Conservation (phyloP, 2,113 vertebrate genomes). For the Notothenia rossii region DNA sequence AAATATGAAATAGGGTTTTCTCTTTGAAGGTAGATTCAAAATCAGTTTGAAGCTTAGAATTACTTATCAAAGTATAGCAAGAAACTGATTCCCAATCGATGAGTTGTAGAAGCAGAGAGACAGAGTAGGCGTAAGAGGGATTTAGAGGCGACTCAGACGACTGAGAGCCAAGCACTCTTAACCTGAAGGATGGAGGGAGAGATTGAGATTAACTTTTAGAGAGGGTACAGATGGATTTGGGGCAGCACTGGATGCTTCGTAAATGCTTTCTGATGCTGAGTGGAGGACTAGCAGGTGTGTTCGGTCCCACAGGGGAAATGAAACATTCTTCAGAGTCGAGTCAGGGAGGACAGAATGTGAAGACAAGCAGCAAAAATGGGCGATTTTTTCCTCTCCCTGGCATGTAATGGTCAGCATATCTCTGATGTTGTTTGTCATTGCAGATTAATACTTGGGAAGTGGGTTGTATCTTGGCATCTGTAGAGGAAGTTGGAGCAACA, state of each 20-base stretch:
- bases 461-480: background rate
- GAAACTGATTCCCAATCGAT: background rate
- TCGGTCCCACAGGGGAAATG: constrained; percentile 40
- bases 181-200: background rate
- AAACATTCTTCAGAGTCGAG: constrained; percentile 61
- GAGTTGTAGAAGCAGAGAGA: background rate
- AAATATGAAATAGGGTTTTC: background rate
- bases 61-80: background rate
- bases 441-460: background rate
- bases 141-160: background rate
- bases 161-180: background rate
- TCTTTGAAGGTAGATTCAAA: background rate
- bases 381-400: background rate
- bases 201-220: constrained; percentile 11
- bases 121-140: background rate
- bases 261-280: constrained; percentile 39
- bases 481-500: background rate
- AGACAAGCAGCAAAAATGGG: constrained; percentile 2
- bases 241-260: constrained; percentile 24
- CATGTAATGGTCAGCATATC: constrained; percentile 8
- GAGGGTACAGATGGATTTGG: constrained; percentile 42
- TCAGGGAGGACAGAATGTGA: constrained; percentile 39
- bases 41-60: too few species aligned
- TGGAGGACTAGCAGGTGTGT: constrained; percentile 39
- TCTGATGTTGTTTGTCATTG: background rate